Conservation (phyloP, 2,113 vertebrate species). For the Saguinus imperator region DNA sequence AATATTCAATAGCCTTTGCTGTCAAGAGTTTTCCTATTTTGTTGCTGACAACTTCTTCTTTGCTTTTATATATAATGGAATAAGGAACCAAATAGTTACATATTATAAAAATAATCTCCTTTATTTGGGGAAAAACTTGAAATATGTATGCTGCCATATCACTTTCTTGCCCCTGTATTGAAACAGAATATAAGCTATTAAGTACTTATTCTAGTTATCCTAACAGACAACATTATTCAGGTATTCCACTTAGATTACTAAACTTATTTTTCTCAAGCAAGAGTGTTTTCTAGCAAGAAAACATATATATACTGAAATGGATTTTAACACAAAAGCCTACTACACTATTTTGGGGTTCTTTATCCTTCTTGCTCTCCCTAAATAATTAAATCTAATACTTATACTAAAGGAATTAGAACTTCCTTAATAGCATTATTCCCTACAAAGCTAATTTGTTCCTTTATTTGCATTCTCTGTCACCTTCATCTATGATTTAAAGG, state of each 20-base stretch:
- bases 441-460: neutral
- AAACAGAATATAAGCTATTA: conserved; percentile 20
- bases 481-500: neutral
- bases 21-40: conserved; percentile 8
- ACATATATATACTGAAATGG: neutral
- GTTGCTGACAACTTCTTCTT: conserved; percentile 23
- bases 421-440: neutral
- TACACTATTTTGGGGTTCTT: neutral
- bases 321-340: neutral
- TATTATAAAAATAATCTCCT: neutral
- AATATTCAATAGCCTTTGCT: neutral
- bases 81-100: neutral
- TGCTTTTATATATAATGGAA: conserved; percentile 25
- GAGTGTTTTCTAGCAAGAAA: conserved; percentile 11
- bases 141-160: conserved; percentile 1
- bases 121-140: neutral
- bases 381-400: neutral
- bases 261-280: conserved; percentile 28
- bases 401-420: neutral
- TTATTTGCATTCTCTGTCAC: neutral
- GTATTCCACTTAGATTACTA: neutral
- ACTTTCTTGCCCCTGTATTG: neutral
- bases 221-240: conserved; percentile 14
- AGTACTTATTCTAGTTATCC: neutral
- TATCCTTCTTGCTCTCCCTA: neutral